phyloP scores from a whole-genome alignment of 2,888 invertebrate species.

The Cryptosula pallasiana region DNA sequence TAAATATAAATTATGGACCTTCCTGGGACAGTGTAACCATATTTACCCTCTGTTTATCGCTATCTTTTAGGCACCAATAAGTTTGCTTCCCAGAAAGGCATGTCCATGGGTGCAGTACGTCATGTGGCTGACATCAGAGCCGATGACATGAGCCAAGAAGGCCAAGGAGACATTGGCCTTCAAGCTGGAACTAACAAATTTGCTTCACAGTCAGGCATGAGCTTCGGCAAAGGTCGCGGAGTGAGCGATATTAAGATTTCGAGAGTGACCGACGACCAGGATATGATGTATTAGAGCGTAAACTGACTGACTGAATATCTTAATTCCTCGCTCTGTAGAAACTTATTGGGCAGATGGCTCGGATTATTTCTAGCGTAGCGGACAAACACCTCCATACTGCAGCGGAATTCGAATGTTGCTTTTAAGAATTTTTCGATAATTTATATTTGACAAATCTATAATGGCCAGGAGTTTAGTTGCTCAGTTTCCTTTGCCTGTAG shows the following conservation, averaged over 20 bases:
- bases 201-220: slow-evolving; percentile 48
- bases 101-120: slow-evolving; percentile 46
- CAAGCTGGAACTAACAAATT: slow-evolving; percentile 50
- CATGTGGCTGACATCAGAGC: slow-evolving; percentile 48
- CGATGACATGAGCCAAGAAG: slow-evolving; percentile 40
- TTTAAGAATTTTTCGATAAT: background rate
- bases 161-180: slow-evolving; percentile 41
- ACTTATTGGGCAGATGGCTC: background rate
- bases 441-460: background rate
- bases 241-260: slow-evolving; percentile 21
- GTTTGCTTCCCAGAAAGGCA: slow-evolving; percentile 46
- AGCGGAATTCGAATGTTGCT: background rate
- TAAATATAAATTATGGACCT: too few species aligned
- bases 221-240: slow-evolving; percentile 23
- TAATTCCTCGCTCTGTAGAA: background rate
- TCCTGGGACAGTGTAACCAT: too few species aligned
- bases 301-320: background rate
- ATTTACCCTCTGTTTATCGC: background rate
- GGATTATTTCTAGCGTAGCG: background rate
- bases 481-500: too few species aligned
- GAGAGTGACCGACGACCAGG: slow-evolving; percentile 17
- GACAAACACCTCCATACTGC: background rate
- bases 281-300: background rate
- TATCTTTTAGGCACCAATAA: slow-evolving; percentile 40
- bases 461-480: background rate